Percentiles rank a stretch among this genome's conserved stretches.
phyloP scores from a whole-genome alignment of 2,113 vertebrate species.

The Clarias batrachus region DNA sequence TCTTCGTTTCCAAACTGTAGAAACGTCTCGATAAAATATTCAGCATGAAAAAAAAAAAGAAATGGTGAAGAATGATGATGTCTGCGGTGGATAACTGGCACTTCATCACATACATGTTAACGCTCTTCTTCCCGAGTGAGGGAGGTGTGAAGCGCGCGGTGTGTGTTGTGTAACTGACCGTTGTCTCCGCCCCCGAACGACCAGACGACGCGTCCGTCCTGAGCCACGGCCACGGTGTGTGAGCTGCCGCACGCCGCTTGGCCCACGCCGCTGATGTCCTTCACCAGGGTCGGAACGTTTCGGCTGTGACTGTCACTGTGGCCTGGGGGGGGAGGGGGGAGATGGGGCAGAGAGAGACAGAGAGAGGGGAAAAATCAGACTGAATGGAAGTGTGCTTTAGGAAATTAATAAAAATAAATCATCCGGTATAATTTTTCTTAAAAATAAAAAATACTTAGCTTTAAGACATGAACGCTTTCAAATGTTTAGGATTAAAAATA shows the following conservation, averaged over 20 bases:
- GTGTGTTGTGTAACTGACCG: conserved; percentile 55
- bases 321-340: conserved; percentile 57
- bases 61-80: neutral
- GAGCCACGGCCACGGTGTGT: conserved; percentile 77
- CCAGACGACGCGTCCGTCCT: conserved; percentile 79
- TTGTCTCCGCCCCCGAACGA: conserved; percentile 81
- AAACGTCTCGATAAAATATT: neutral
- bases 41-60: neutral
- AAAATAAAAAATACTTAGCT: no score
- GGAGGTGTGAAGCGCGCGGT: neutral
- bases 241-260: conserved; percentile 80
- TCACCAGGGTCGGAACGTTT: conserved; percentile 78
- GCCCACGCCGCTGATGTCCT: conserved; percentile 80
- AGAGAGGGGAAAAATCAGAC: neutral
- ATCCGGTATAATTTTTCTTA: no score
- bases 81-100: neutral
- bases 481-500: no score
- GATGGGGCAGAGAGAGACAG: neutral
- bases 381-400: no score
- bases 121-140: neutral
- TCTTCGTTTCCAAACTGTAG: no score
- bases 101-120: neutral
- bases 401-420: no score
- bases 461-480: no score
- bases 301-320: conserved; percentile 83